Evolutionary conservation across 2,113 vertebrate genomes (phyloP), one percentile per base, ranked within the genome.

Genomic region (Orcinus orca): DNA sequence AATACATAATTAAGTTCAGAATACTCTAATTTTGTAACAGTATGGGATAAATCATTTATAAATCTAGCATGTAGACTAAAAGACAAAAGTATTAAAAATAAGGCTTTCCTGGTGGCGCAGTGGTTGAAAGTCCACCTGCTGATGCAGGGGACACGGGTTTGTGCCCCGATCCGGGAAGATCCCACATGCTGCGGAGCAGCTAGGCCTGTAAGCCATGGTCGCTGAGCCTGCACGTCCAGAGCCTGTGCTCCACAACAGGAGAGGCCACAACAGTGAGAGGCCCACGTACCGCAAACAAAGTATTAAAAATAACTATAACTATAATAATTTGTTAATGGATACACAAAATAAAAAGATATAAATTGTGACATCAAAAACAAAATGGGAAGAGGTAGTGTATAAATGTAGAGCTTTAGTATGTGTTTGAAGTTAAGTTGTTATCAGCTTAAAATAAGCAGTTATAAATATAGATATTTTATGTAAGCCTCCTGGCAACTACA

Each of bases 121-220:
- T 50, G 0, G 0, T 13, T 50, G 47, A 50, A 3, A 50, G 47
- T 50, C 12, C 12, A 12, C 47, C 47, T 50, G 12, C 47, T 0
- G 3, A 50, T 50, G 47, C 12, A 50, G 47, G 12, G 12, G 12
- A 50, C 11, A 50, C 47, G 47, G 47, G 47, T 50, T 50, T 13
- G 12, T 50, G 47, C 12, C 47, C 47, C 0, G 0, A 12, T 50
- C 47, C 0, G 1, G 47, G 47, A 50, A 50, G 47, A 50, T 50
- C 47, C 47, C 47, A 50, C 47, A 50, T 50, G 47, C 47, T 13
- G 3, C 3, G 0, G 47, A 50, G 47, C 3, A 0, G 47, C 47
- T 50, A 13, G 47, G 47, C 12, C 47, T 3, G 2, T 50, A 3
- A 50, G 47, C 47, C 47, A 50, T 13, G 47, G 47, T 0, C 47